Base-by-base conservation (phyloP, 37 sponge, comb jelly and placozoan species). In the Bolinopsis microptera region DNA sequence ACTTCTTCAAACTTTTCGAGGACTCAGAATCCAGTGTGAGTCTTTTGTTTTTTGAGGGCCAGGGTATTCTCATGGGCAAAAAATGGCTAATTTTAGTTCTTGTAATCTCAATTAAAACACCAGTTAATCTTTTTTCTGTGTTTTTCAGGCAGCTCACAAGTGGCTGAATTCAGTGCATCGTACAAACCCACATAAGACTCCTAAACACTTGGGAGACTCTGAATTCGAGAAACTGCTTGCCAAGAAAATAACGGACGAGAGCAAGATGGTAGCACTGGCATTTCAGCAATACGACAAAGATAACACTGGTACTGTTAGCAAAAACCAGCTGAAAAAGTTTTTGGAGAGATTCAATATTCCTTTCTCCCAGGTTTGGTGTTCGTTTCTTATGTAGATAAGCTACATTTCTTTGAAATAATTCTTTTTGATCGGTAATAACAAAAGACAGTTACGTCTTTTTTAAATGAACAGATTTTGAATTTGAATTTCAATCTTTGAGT, bases 111-210 rank as follows among this genome's bases (percentile, higher is more conserved):
- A n/a, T n/a, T n/a, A n/a, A n/a, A 48, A 48, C 61, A 48, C 61
- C 61, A 13, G 13, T 48, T 16, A 48, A 48, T 48, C 61, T 16
- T 48, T 48, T 48, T 48, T 48, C 61, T 48, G 9, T 48, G 61
- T 48, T 48, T n/a, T 48, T 21, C 90, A 86, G 90, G 90, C 13
- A 3, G 32, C 67, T 1, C 90, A 86, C 67, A 86, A 86, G 67
- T 86, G 90, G 90, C 67, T 86, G 90, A 86, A 39, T 61, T 86
- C 90, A 86, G 90, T 86, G 24, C 90, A 86, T 61, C 41, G 67
- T 40, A 61, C 39, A 13, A 86, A 86, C 67, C 48, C 48, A 22
- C 48, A 39, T 25, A 86, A 41, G 18, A 33, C 32, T 5, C 90
- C 90, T 30, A 39, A 86, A 33, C 39, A 41, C 67, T 26, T 86